phyloP scores from a whole-genome alignment of 2,797 vertebrate genomes.

The Botia almorhae region DNA sequence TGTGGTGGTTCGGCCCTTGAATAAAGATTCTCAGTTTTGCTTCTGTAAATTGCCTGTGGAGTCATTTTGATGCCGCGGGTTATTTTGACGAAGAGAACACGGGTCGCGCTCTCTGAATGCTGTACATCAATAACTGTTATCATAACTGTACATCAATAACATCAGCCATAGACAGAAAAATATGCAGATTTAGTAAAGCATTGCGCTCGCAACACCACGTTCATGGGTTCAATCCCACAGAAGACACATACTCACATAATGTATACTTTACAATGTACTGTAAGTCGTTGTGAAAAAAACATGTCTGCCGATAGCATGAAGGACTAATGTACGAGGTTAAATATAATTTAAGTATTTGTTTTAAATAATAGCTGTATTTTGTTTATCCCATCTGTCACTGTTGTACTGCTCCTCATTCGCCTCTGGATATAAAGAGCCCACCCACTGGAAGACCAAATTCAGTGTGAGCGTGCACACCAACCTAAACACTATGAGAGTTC shows the following conservation, averaged over 20 bases:
- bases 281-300: neutral
- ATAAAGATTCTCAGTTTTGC: slow-evolving; percentile 38
- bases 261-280: neutral
- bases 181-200: neutral
- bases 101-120: neutral
- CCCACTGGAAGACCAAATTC: neutral
- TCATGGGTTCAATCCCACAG: neutral
- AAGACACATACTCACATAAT: neutral
- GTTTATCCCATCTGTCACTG: neutral
- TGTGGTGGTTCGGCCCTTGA: neutral
- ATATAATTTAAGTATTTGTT: neutral
- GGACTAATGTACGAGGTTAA: no score
- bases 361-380: neutral
- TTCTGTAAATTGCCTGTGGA: neutral
- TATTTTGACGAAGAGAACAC: neutral
- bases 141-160: no score
- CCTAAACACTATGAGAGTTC: slow-evolving; percentile 22
- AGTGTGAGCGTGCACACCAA: slow-evolving; percentile 37
- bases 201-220: neutral
- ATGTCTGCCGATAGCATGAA: no score
- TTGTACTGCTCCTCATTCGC: neutral
- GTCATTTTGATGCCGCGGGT: neutral
- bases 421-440: neutral
- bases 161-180: neutral
- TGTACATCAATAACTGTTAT: no score